Conservation (phyloP, 1,140 invertebrate species). For the Cataglyphis hispanica region DNA sequence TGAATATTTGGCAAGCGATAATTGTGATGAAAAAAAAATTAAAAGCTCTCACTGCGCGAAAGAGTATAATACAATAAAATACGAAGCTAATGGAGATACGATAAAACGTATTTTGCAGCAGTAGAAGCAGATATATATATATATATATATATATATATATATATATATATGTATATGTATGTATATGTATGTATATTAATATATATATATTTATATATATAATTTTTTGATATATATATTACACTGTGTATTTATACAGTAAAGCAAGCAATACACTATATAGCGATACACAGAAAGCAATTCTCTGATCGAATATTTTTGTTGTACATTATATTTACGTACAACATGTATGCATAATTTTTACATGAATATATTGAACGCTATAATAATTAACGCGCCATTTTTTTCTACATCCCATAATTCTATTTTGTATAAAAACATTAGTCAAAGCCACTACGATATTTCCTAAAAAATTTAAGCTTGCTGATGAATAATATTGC, state of each 20-base stretch:
- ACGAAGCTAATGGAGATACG: conserved; percentile 50
- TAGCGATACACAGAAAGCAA: conserved; percentile 43
- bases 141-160: too few relatives aligned
- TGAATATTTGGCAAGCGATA: conserved; percentile 36
- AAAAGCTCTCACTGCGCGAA: conserved; percentile 23
- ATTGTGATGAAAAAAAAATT: too few relatives aligned
- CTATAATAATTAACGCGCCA: neutral
- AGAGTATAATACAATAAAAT: conserved; percentile 58
- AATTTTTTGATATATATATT: conserved; percentile 28
- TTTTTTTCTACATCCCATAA: neutral
- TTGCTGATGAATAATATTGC: neutral
- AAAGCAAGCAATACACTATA: conserved; percentile 59
- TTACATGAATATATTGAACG: neutral
- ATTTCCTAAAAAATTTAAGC: neutral
- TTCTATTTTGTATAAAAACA: neutral
- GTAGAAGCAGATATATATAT: conserved; percentile 39
- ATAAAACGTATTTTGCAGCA: conserved; percentile 43
- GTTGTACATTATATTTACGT: neutral
- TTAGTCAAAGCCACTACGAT: neutral
- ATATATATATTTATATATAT: neutral
- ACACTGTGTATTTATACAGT: conserved; percentile 41
- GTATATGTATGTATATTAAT: conserved; percentile 23
- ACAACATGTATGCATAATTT: neutral
- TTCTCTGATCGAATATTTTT: neutral
- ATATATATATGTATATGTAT: too few relatives aligned